Evolutionary conservation across 2,113 vertebrate species (phyloP).

Genomic region (Corythaeola cristata): DNA sequence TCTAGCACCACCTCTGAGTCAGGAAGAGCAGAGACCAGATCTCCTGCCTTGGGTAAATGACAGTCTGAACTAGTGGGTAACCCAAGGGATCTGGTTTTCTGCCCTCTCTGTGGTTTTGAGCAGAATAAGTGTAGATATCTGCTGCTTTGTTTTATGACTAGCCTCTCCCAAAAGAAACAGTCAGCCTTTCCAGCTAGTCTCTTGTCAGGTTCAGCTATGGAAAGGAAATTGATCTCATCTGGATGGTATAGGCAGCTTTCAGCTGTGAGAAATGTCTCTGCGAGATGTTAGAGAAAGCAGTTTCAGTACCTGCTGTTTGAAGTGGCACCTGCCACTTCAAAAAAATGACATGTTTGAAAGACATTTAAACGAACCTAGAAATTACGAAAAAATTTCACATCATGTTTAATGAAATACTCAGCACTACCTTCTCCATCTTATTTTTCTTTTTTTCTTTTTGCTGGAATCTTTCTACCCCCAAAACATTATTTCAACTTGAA

Average conservation of each 20-base stretch:
- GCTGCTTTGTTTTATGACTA: not conserved
- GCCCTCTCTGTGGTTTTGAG: not conserved
- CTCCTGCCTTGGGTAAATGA: not conserved
- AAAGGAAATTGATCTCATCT: not conserved
- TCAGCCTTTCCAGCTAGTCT: not conserved
- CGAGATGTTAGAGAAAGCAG: not conserved
- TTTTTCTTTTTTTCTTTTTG: too few relatives aligned
- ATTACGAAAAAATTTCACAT: not conserved
- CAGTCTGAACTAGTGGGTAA: not conserved
- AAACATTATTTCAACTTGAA: not conserved
- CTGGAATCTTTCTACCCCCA: not conserved
- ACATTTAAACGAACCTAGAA: not conserved
- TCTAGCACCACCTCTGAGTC: not conserved
- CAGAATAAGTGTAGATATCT: not conserved
- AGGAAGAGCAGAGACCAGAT: not conserved
- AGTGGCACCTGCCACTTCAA: not conserved
- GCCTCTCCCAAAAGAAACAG: not conserved
- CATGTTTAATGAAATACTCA: not conserved
- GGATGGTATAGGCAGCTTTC: not conserved
- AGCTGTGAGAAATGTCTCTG: not conserved
- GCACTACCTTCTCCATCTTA: not conserved
- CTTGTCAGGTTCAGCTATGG: not conserved
- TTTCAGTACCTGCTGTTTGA: not conserved
- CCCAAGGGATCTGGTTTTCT: not conserved
- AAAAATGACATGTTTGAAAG: not conserved